These are phyloP conservation scores for Ivindomyrus marchei DNA, from an alignment of 2,113 vertebrate species.

Conservation along the genomic window DNA sequence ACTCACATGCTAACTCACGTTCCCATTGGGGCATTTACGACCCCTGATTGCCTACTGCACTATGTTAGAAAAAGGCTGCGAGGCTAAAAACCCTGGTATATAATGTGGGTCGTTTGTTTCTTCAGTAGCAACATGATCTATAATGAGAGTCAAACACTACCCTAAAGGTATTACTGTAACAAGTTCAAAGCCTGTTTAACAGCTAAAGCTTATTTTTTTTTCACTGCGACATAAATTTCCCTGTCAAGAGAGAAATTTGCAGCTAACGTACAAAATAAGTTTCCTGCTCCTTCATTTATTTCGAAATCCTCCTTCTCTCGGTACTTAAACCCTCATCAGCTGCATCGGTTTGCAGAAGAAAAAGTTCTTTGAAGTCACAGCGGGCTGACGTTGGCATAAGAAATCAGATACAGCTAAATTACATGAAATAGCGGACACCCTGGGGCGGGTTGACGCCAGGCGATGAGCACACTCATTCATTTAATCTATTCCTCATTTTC, in stretches of 20 bases:
- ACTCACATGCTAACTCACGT: background rate
- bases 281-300: background rate
- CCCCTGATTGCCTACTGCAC: background rate
- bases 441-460: background rate
- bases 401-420: background rate
- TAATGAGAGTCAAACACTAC: constrained; percentile 1
- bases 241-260: background rate
- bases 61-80: background rate
- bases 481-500: background rate
- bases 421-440: background rate
- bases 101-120: background rate
- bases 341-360: background rate
- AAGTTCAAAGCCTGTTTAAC: constrained; percentile 6
- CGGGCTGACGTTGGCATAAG: background rate
- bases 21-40: background rate
- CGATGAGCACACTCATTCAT: background rate
- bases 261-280: background rate
- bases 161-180: background rate
- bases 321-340: background rate
- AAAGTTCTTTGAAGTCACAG: background rate
- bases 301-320: background rate
- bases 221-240: background rate
- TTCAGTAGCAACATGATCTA: background rate
- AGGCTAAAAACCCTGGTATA: background rate
- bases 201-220: background rate